A percentile compares a stretch with the other conserved stretches of the same genome.
Conservation (phyloP, 2,888 invertebrate species). For the Taphrorychus bicolor region DNA sequence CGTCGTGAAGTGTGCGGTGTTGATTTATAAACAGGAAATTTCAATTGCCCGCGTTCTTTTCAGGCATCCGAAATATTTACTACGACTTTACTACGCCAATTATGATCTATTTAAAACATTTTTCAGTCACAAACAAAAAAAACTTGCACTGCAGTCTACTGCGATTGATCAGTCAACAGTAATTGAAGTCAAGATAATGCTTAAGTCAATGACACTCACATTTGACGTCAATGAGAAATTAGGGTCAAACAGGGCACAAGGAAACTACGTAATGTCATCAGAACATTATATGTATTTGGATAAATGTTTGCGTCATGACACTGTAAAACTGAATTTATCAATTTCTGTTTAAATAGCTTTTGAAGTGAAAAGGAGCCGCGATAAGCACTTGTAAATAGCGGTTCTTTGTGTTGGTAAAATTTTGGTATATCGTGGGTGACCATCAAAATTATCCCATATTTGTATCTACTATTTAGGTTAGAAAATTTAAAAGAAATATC, state of each 20-base stretch:
- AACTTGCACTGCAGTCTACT: too few species aligned
- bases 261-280: not conserved
- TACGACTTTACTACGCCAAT: too few species aligned
- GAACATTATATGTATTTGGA: not conserved
- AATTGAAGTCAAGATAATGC: not conserved
- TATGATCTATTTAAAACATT: too few species aligned
- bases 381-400: not conserved
- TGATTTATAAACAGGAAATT: conserved; percentile 10
- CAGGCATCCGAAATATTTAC: not conserved
- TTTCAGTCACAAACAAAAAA: too few species aligned
- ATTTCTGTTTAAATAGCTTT: not conserved
- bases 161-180: not conserved
- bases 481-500: too few species aligned
- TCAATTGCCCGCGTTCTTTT: not conserved
- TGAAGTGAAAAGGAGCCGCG: not conserved
- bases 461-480: too few species aligned
- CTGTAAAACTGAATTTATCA: not conserved
- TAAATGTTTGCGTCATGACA: too few species aligned
- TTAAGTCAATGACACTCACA: not conserved
- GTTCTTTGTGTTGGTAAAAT: too few species aligned
- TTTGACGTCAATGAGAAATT: not conserved
- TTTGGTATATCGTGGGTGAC: too few species aligned
- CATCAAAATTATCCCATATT: too few species aligned
- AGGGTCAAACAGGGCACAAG: not conserved
- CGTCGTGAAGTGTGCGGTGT: not conserved